phyloP scores from a whole-genome alignment of 2,797 vertebrate species.

The Cyclura pinguis region DNA sequence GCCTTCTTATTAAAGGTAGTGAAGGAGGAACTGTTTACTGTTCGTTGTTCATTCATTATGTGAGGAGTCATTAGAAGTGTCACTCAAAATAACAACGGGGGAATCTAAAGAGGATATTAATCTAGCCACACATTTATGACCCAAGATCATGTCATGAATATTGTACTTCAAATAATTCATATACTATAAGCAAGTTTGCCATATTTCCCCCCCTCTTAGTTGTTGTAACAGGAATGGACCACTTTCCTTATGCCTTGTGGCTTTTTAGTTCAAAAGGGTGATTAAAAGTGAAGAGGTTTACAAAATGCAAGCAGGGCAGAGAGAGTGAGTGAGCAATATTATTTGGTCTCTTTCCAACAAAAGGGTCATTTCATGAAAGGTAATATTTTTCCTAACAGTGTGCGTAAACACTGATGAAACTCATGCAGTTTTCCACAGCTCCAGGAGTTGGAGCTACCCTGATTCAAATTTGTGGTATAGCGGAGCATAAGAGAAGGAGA shows the following conservation, averaged over 20 bases:
- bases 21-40: slow-evolving; percentile 5
- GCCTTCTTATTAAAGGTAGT: slow-evolving; percentile 26
- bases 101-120: slow-evolving; percentile 1
- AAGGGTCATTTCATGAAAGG: not conserved
- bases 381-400: not conserved
- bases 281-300: not conserved
- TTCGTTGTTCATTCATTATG: slow-evolving; percentile 2
- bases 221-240: not conserved
- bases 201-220: not conserved
- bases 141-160: not conserved
- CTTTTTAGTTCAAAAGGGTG: not conserved
- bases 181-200: not conserved
- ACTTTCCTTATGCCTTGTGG: not conserved
- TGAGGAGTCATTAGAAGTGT: slow-evolving; percentile 2
- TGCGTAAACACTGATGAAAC: not conserved
- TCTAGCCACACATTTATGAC: slow-evolving; percentile 2
- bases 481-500: no score
- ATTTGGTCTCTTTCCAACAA: not conserved
- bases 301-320: not conserved
- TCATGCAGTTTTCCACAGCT: not conserved
- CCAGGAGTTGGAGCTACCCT: not conserved
- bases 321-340: not conserved
- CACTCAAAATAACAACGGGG: slow-evolving; percentile 6
- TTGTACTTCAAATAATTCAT: not conserved
- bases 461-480: not conserved